These are phyloP conservation scores for Albula glossodonta DNA, from an alignment of 2,113 vertebrate genomes.

Conservation along the genomic window DNA sequence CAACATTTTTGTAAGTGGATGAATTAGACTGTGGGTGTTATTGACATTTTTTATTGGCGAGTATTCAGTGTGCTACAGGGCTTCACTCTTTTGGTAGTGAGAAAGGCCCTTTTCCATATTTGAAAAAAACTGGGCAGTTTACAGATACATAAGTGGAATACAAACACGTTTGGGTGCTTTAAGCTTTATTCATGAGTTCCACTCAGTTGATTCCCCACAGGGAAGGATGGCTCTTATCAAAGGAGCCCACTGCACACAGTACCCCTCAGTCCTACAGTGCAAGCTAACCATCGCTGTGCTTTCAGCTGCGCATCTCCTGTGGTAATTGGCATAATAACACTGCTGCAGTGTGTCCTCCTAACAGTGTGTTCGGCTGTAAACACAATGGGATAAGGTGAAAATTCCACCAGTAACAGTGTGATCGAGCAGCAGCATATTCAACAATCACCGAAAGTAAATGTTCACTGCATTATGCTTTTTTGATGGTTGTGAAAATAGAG, in stretches of 20 bases:
- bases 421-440: not conserved
- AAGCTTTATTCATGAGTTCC: slow-evolving; percentile 55
- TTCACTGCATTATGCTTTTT: not conserved
- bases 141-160: slow-evolving; percentile 39
- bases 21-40: no score
- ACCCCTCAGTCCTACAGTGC: slow-evolving; percentile 9
- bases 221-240: slow-evolving; percentile 51
- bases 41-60: not conserved
- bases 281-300: slow-evolving; percentile 21
- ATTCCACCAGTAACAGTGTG: not conserved
- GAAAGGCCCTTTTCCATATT: not conserved
- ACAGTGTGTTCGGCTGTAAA: not conserved
- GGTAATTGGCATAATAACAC: not conserved
- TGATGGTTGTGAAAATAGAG: not conserved
- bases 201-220: slow-evolving; percentile 40
- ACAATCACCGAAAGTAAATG: not conserved
- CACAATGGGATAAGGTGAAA: slow-evolving; percentile 3
- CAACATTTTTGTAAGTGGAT: no score
- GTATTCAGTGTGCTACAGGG: not conserved
- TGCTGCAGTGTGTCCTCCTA: not conserved
- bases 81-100: not conserved
- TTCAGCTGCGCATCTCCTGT: slow-evolving; percentile 3
- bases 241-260: slow-evolving; percentile 36
- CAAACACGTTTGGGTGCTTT: slow-evolving; percentile 42
- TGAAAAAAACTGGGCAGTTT: slow-evolving; percentile 12